Base-by-base conservation (phyloP, 2,113 vertebrate species). In the Cephalophus harveyi region DNA sequence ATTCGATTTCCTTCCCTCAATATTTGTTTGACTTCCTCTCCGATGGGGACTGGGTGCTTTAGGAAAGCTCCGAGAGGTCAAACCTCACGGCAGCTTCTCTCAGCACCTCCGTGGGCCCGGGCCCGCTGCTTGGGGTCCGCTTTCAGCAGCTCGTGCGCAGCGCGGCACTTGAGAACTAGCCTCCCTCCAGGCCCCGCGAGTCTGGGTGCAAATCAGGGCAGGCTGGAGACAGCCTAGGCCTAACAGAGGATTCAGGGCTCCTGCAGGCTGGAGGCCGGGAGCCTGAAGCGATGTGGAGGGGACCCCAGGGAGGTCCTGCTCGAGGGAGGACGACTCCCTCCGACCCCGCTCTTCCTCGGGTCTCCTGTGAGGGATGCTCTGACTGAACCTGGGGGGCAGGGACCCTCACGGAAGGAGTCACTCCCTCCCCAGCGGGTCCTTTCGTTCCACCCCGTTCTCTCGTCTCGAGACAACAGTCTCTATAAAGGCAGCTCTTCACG, bases 121-220 rank as follows among this genome's bases (percentile, higher is more conserved):
- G 88, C 76, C 67, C 1, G 27, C 46, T 10, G 62, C 83, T 21
- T 19, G 0, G 86, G 89, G 14, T 91, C 95, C 30, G 50, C 97
- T 98, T 95, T 96, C 94, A 95, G 96, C 87, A 84, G 93, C 17
- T 6, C 91, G 71, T 1, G 55, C 46, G 88, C 88, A 17, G 83
- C 57, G 79, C 62, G 59, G 97, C 97, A 95, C 97, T 92, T 62
- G 59, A 48, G 92, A 90, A 59, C 96, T 89, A 57, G 87, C 97
- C 97, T 94, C 93, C 94, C 97, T 95, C 95, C 78, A 57, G 96
- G 87, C 97, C 87, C 97, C 94, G 13, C 3, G 97, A 97, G 98
- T 92, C 98, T 96, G 84, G 5, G 96, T 64, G 96, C 88, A 98
- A 99, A 98, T 99, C 98, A 98, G 64, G 74, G 84, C 95, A 93